A percentile compares a stretch with the other conserved stretches of the same genome.
phyloP scores from a whole-genome alignment of 2,797 vertebrate genomes.

The Hozukius guyotensis region DNA sequence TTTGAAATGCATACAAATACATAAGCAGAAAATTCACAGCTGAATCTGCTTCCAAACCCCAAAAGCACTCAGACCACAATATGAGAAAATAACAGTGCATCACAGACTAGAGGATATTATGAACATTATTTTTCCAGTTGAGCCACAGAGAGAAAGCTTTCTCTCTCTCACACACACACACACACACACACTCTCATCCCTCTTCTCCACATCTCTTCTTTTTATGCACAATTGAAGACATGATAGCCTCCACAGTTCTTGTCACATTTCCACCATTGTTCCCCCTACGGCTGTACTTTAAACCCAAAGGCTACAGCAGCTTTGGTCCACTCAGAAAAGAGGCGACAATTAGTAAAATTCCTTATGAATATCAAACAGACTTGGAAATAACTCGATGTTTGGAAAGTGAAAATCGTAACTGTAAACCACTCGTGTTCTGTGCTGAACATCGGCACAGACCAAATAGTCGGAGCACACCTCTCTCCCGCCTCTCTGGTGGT shows the following conservation, averaged over 20 bases:
- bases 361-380: background rate
- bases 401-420: background rate
- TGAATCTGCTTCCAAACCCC: background rate
- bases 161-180: background rate
- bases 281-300: background rate
- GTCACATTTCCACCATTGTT: background rate
- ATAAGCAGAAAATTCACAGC: background rate
- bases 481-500: background rate
- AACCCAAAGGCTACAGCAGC: background rate
- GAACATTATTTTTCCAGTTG: background rate
- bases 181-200: background rate
- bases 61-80: background rate
- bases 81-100: slow-evolving; percentile 10
- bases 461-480: background rate
- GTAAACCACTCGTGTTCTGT: background rate
- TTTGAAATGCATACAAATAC: background rate
- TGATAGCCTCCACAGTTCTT: background rate
- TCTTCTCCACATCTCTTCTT: background rate
- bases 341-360: background rate
- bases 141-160: background rate
- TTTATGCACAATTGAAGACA: background rate
- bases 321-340: background rate
- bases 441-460: background rate
- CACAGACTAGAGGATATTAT: slow-evolving; percentile 5
- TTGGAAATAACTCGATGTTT: background rate